Conservation (phyloP, 2,797 vertebrate species). For the Diceros bicornis region DNA sequence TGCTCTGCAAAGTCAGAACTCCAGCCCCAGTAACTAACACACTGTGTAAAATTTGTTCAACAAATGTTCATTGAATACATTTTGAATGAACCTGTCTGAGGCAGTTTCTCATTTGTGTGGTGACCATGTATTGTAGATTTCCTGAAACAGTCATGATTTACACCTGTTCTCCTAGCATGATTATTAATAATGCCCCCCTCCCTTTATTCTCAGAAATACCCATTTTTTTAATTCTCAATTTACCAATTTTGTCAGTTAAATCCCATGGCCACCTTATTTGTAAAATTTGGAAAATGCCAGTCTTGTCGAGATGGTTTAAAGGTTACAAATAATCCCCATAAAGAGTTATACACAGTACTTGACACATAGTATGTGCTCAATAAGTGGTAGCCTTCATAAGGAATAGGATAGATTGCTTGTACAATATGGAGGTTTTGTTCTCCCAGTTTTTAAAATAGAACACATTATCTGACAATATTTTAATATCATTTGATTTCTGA, state of each 20-base stretch:
- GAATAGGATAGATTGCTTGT: background rate
- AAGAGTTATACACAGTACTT: background rate
- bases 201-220: background rate
- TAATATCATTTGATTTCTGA: slow-evolving; percentile 50
- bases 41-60: background rate
- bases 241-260: background rate
- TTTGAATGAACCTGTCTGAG: background rate
- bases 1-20: background rate
- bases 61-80: background rate
- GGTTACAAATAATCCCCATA: background rate
- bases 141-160: background rate
- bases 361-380: background rate
- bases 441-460: background rate
- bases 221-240: too few relatives aligned
- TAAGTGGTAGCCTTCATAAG: background rate
- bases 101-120: background rate
- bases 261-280: background rate
- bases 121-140: background rate
- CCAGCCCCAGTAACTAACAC: background rate
- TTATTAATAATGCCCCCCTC: background rate
- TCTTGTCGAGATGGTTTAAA: background rate
- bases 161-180: background rate
- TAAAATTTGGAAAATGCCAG: background rate
- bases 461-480: background rate
- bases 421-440: background rate